Conservation (phyloP, 2,888 invertebrate genomes). For the Tiliacea citrago region DNA sequence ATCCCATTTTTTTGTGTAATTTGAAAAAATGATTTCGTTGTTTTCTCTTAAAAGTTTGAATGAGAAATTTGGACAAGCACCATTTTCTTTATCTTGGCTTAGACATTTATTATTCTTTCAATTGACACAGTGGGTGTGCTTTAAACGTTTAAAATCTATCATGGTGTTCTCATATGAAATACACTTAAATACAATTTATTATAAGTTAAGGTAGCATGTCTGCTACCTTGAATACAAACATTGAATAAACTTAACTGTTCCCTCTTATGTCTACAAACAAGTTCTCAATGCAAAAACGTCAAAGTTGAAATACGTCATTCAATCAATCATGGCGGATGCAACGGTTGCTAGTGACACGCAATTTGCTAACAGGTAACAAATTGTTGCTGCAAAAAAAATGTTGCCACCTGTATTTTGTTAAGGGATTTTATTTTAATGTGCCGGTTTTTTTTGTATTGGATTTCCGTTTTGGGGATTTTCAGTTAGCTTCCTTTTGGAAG, state of each 20-base stretch:
- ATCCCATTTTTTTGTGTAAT: neutral
- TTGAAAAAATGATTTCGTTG: slow-evolving; percentile 1
- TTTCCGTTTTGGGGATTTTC: neutral
- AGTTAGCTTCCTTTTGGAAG: neutral
- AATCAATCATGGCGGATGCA: slow-evolving; percentile 65
- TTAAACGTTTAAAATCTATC: neutral
- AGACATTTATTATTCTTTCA: neutral
- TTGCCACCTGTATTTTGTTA: slow-evolving; percentile 30
- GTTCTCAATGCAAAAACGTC: slow-evolving; percentile 50
- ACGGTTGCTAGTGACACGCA: slow-evolving; percentile 64
- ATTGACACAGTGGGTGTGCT: neutral
- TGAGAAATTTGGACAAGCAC: neutral
- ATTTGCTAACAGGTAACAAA: slow-evolving; percentile 66
- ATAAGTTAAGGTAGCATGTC: too few species aligned
- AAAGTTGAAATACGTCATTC: slow-evolving; percentile 59
- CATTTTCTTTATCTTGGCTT: neutral
- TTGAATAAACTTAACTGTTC: neutral
- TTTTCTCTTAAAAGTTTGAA: neutral
- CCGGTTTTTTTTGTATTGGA: neutral
- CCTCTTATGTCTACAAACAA: slow-evolving; percentile 16
- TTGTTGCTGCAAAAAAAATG: slow-evolving; percentile 60
- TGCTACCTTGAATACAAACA: neutral
- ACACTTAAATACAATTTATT: too few species aligned
- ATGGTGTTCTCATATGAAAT: neutral
- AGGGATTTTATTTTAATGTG: slow-evolving; percentile 26